phyloP scores from a whole-genome alignment of 2,113 vertebrate genomes.

The Origma solitaria region DNA sequence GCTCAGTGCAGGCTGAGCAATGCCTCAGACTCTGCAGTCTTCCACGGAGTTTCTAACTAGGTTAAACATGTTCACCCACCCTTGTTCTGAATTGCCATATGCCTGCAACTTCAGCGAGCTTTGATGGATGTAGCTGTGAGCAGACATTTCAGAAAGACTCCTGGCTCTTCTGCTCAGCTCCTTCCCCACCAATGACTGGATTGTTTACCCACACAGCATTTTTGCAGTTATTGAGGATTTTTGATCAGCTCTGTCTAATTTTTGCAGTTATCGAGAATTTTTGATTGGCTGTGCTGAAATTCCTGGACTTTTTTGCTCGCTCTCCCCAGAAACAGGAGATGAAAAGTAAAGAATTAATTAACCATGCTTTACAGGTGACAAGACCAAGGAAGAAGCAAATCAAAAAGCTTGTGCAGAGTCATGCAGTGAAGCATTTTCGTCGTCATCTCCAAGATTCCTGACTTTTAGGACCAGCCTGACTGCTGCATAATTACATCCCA shows the following conservation, averaged over 20 bases:
- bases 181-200: not conserved
- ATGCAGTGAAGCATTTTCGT: not conserved
- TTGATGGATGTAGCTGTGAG: slow-evolving; percentile 5
- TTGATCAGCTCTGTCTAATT: not conserved
- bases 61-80: slow-evolving; percentile 26
- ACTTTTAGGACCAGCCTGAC: not conserved
- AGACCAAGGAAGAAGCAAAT: not conserved
- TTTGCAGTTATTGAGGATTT: not conserved
- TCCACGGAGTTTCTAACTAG: slow-evolving; percentile 19
- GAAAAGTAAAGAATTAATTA: not conserved
- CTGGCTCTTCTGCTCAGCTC: not conserved
- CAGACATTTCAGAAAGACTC: not conserved
- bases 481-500: fast-evolving
- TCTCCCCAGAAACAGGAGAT: not conserved
- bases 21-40: not conserved
- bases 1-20: not conserved
- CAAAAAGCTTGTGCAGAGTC: not conserved
- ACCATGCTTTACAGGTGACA: not conserved
- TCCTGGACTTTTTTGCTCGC: not conserved
- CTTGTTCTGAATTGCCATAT: slow-evolving; percentile 34
- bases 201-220: not conserved
- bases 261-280: not conserved
- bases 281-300: not conserved
- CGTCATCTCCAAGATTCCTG: not conserved
- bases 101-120: slow-evolving; percentile 1